Evolutionary conservation across 2,113 vertebrate genomes (phyloP), one percentile per base, ranked within the genome.

Genomic region (Upupa epops): DNA sequence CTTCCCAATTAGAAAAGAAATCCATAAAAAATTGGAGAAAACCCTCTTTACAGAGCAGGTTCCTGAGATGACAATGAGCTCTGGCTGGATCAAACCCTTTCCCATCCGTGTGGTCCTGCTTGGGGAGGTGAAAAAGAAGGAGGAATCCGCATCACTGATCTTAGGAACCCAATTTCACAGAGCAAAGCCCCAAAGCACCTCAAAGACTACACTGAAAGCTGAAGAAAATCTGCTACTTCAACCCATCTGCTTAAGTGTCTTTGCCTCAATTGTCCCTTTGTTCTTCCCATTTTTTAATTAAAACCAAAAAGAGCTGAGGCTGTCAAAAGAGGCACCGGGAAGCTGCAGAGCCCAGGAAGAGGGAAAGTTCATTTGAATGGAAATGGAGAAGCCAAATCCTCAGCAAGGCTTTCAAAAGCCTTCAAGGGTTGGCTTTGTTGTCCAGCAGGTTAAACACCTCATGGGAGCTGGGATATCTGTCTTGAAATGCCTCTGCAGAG

Each of bases 351-450:
- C 36, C 34, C 2, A 1, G 68, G 64, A 83, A 91, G 72, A 70
- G 28, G 60, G 79, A 64, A 86, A 93, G 80, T 84, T 83, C 88
- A 92, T 94, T 45, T 74, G 86, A 86, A 93, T 86, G 76, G 92
- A 91, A 95, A 96, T 83, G 37, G 56, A 92, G 83, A 88, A 90
- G 59, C 60, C 86, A 95, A 95, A 91, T 95, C 93, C 88, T 93
- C 7, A 0, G 31, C 24, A 86, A 83, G 49, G 69, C 64, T 96
- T 92, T 94, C 88, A 88, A 94, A 95, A 95, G 64, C 69, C 90
- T 90, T 81, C 80, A 89, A 83, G 0, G 40, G n/a, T 84, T 88
- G 74, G 63, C 83, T 94, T 88, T 92, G 48, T 51, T 89, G 68
- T 58, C 78, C 54, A 19, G 37, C 2, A 42, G 89, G 93, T 95